Percentiles rank a stretch among this genome's conserved stretches.
Conservation (phyloP, 2,113 vertebrate genomes). For the Amazona guildingii region DNA sequence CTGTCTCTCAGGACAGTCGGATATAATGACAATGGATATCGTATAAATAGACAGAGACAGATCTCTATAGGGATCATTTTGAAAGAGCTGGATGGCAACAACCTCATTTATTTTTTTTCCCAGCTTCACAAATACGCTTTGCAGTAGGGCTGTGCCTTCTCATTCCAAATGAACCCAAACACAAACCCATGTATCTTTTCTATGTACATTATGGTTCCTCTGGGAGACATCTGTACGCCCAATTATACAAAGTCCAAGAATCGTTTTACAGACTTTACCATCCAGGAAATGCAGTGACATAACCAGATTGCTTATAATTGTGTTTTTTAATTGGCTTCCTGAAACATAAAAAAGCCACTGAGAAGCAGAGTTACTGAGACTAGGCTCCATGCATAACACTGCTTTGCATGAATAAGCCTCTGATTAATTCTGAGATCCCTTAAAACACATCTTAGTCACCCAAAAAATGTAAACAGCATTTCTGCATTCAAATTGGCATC, state of each 20-base stretch:
- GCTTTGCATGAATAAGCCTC: constrained; percentile 19
- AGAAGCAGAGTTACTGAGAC: background rate
- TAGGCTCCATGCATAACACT: background rate
- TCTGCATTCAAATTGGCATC: background rate
- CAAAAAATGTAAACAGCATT: background rate
- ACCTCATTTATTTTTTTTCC: background rate
- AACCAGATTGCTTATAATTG: constrained; percentile 51
- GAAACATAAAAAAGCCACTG: background rate
- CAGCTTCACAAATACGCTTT: constrained; percentile 25
- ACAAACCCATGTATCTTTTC: constrained; percentile 17
- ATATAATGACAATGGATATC: background rate
- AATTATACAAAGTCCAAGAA: constrained; percentile 41
- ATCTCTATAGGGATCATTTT: constrained; percentile 41
- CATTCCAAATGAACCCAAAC: constrained; percentile 32
- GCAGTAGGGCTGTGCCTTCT: constrained; percentile 24
- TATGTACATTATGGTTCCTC: background rate
- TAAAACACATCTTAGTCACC: constrained; percentile 7
- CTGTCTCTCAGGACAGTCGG: background rate
- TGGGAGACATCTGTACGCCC: background rate
- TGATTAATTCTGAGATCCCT: constrained; percentile 37
- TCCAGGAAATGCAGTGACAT: constrained; percentile 49
- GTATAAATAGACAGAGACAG: constrained; percentile 45
- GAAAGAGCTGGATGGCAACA: constrained; percentile 53
- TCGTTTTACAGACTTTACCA: constrained; percentile 33
- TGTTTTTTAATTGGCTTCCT: constrained; percentile 54